Evolutionary conservation across 1,140 invertebrate genomes (phyloP), one percentile per base, ranked within the genome.

Genomic region (Drosophila equinoxialis): DNA sequence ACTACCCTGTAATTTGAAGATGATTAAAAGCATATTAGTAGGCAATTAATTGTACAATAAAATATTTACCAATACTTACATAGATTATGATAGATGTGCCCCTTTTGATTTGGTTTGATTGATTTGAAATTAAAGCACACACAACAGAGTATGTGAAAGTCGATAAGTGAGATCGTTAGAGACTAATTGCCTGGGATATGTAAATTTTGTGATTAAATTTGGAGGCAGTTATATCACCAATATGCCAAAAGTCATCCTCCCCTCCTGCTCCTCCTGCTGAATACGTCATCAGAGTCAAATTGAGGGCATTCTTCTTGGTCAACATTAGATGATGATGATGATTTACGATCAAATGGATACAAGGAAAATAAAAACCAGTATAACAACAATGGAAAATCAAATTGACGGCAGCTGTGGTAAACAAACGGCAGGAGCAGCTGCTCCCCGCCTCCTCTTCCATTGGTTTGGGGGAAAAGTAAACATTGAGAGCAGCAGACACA

Each of bases 361-460:
- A 51, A 23, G 6, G 11, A 23, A 51, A 23, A 51, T n/a, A 68
- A 68, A 75, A 61, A 60, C 73, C 57, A 68, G 71, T 61, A 75
- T 48, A 75, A 75, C 73, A 71, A 67, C 59, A 57, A 48, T 48
- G 42, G 59, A 57, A 74, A 45, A 48, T 72, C 73, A 57, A 68
- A 61, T 73, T 68, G 72, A 73, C 72, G 62, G 41, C 72, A 76
- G 74, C 72, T 37, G 35, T 76, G 74, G 74, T 74, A 64, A 30
- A n/a, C 58, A 65, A 55, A 60, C 51, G 30, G 30, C 30, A 30
- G 30, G 30, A 57, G 45, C 23, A 39, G 37, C 37, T 13, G 10
- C 37, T 11, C 3, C 10, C 37, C 10, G 3, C 2, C 37, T 13
- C 3, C 37, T 13, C 37, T 3, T 11, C 10, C 8, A 30, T 59